Base-by-base conservation (phyloP, 2,113 vertebrate species). In the Sebastes fasciatus region DNA sequence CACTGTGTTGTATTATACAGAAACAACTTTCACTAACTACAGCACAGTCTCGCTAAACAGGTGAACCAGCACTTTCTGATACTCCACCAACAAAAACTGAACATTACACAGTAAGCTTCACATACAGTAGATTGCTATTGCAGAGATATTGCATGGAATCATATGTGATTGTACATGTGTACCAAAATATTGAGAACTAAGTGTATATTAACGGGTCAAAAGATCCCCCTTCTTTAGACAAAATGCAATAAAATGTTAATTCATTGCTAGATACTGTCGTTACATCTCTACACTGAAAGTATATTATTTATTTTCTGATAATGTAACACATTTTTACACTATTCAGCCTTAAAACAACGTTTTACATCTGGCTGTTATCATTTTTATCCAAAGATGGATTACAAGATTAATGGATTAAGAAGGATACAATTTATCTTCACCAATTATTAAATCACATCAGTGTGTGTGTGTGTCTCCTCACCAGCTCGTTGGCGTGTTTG, bases 401-500 rank as follows among this genome's bases (percentile, higher is more conserved):
- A 48, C n/a, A 26, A 2, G 26, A 66, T 51, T 26, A 49, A 21
- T 57, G 52, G 14, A 42, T 43, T 21, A 42, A 4, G 19, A 71
- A 21, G 52, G 13, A 16, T 14, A 13, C 4, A 19, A 34, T 66
- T 8, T 57, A 14, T 23, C 23, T 73, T 26, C 1, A 48, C 42
- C 2, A 12, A 16, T 2, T 0, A 19, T 14, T 1, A 4, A 17
- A 62, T 54, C 1, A 51, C 26, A 19, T 21, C 40, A 49, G 12
- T 34, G 19, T 23, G 65, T 8, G 45, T n/a, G 26, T 6, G 48
- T 14, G 21, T 9, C 2, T 61, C 43, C 95, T 95, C 89, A 96
- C 96, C 95, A 96, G 94, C 62, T 96, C 96, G 34, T 96, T 96
- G 88, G 95, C 95, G 8, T 96, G 95, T 80, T 96, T 96, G 89